These are phyloP conservation scores for Lepas anatifera DNA, from an alignment of 2,888 invertebrate species.

Conservation along the genomic window DNA sequence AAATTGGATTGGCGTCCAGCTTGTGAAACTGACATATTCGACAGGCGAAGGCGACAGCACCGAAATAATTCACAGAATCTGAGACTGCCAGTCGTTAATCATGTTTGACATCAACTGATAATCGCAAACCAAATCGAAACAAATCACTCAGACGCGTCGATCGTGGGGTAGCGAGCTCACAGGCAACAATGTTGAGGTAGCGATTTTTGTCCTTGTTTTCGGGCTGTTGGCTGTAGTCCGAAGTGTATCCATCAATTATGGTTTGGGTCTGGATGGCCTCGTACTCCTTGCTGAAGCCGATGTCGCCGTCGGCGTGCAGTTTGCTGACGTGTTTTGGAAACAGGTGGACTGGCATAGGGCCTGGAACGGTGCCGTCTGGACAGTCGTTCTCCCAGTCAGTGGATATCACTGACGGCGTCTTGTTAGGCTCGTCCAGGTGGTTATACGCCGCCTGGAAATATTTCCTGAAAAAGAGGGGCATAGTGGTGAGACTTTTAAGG, in stretches of 20 bases:
- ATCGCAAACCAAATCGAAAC: too few species aligned
- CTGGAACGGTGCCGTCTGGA: slow-evolving; percentile 29
- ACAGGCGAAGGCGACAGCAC: too few species aligned
- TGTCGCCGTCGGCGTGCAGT: slow-evolving; percentile 84
- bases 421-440: slow-evolving; percentile 59
- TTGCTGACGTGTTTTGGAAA: slow-evolving; percentile 74
- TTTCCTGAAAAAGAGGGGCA: slow-evolving; percentile 42
- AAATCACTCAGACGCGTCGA: too few species aligned
- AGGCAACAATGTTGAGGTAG: slow-evolving; percentile 90
- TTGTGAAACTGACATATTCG: too few species aligned
- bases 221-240: slow-evolving; percentile 75
- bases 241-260: slow-evolving; percentile 58
- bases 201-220: slow-evolving; percentile 90
- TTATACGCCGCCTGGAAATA: slow-evolving; percentile 67
- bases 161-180: too few species aligned
- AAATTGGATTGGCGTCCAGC: too few species aligned
- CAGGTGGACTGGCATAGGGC: slow-evolving; percentile 55
- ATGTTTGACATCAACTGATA: too few species aligned
- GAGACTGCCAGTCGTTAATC: too few species aligned
- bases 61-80: too few species aligned
- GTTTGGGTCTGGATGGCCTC: slow-evolving; percentile 73
- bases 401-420: slow-evolving; percentile 41
- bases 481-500: neutral
- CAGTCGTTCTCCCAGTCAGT: slow-evolving; percentile 49
- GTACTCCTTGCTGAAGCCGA: slow-evolving; percentile 90